phyloP scores from a whole-genome alignment of 30 jellyfish, hydroid and myxozoan species.

The Hydractinia symbiolongicarpus region DNA sequence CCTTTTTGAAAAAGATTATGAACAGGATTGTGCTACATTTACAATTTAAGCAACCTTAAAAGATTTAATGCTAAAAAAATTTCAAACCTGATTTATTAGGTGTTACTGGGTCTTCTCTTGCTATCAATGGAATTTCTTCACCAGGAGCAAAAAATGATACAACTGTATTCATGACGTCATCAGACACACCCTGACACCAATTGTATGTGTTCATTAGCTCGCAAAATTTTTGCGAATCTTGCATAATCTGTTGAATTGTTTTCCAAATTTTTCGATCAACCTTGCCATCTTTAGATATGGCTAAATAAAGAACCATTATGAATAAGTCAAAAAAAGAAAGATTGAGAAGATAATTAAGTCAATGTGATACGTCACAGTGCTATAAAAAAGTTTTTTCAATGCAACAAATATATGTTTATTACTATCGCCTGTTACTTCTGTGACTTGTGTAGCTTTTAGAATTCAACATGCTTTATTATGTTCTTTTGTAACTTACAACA shows the following conservation, averaged over 20 bases:
- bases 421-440: too few relatives aligned
- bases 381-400: too few relatives aligned
- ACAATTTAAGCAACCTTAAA: too few relatives aligned
- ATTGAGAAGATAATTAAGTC: background rate
- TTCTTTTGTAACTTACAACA: too few relatives aligned
- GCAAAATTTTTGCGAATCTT: conserved; percentile 62
- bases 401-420: too few relatives aligned
- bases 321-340: background rate
- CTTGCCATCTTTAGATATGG: conserved; percentile 45
- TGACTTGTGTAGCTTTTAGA: too few relatives aligned
- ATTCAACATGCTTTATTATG: too few relatives aligned
- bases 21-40: too few relatives aligned
- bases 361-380: background rate
- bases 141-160: conserved; percentile 59
- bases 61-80: too few relatives aligned
- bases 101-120: too few relatives aligned
- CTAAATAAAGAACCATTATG: background rate
- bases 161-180: conserved; percentile 52
- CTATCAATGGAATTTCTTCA: conserved; percentile 23
- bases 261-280: conserved; percentile 66
- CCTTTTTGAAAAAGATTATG: too few relatives aligned
- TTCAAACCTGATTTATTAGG: too few relatives aligned
- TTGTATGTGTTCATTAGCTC: conserved; percentile 42
- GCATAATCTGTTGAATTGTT: conserved; percentile 68
- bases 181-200: conserved; percentile 58